Base-by-base conservation (phyloP, 30 jellyfish, hydroid and myxozoan genomes). In the Cassiopea xamachana region DNA sequence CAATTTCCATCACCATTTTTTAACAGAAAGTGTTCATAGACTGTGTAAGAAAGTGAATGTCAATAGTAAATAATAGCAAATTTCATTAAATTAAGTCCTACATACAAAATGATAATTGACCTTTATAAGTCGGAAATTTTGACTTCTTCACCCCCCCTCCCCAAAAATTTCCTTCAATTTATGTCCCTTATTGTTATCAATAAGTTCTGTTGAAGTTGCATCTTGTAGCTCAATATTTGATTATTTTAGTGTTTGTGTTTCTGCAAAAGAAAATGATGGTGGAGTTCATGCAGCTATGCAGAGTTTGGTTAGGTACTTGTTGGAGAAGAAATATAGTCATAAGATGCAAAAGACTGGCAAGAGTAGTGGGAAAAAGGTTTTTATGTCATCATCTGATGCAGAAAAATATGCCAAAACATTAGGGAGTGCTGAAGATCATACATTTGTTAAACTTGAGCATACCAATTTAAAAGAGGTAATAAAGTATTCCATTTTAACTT, bases 241-340 rank as follows among this genome's bases (percentile, higher is more conserved):
- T 64, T 64, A 7, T 27, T 77, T 10, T 48, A 96, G 99, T 73
- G 99, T 92, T 48, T 84, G 98, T 14, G 99, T 96, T 2, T 92
- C 99, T 4, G 99, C 99, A 6, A 92, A 95, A 69, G 99, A 96
- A 44, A 92, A 93, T 72, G 98, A 96, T 75, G 99, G 99, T n/a
- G 99, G 99, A 44, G 99, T 96, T 47, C 98, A 96, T 69, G 93
- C 98, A 27, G 98, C 99, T 7, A 83, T 96, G 94, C 98, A 92
- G 51, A 87, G 97, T n/a, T 76, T 96, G 75, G 68, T 92, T 13
- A 91, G 99, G 46, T 91, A 87, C 81, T 75, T 96, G 74, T 86
- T 96, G 43, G 97, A 96, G 85, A 91, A 92, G 86, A 92, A 86
- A 69, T 69, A 85, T 83, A 76, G 89, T 2, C 67, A 72, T 74